Conservation (phyloP, 2,888 invertebrate species). For the Chrysomela aeneicollis region DNA sequence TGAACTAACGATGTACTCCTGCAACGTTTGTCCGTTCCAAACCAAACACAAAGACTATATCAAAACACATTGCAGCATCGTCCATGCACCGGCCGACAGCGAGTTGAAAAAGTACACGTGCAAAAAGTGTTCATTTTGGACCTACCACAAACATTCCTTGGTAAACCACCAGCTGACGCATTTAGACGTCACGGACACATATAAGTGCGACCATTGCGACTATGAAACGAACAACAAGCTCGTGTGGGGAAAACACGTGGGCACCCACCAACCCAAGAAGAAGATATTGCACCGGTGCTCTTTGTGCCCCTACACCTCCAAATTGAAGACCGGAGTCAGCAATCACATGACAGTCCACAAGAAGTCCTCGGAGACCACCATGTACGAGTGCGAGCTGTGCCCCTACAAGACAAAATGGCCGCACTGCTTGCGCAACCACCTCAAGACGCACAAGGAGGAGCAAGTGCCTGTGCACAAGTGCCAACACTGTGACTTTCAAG, state of each 20-base stretch:
- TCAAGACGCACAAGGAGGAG: slow-evolving; percentile 10
- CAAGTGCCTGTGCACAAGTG: slow-evolving; percentile 1
- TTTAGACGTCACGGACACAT: background rate
- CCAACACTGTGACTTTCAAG: background rate
- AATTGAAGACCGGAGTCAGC: background rate
- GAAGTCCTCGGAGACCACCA: slow-evolving; percentile 2
- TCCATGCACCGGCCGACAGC: background rate
- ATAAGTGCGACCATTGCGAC: background rate
- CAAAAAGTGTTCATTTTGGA: background rate
- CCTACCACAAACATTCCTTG: background rate
- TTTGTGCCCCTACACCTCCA: slow-evolving; percentile 17
- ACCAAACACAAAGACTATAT: background rate
- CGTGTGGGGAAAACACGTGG: background rate
- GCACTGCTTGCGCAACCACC: slow-evolving; percentile 16
- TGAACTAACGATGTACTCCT: slow-evolving; percentile 5
- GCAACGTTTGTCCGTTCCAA: background rate
- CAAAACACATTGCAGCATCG: background rate
- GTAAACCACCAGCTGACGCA: background rate
- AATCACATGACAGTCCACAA: slow-evolving; percentile 18
- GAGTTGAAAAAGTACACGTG: slow-evolving; percentile 2
- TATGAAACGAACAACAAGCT: background rate
- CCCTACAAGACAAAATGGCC: slow-evolving; percentile 18
- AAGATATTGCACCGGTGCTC: slow-evolving; percentile 1
- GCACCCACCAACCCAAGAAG: background rate
- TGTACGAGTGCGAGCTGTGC: slow-evolving; percentile 17